Evolutionary conservation across 2,113 vertebrate species (phyloP).

Genomic region (Daboia siamensis): DNA sequence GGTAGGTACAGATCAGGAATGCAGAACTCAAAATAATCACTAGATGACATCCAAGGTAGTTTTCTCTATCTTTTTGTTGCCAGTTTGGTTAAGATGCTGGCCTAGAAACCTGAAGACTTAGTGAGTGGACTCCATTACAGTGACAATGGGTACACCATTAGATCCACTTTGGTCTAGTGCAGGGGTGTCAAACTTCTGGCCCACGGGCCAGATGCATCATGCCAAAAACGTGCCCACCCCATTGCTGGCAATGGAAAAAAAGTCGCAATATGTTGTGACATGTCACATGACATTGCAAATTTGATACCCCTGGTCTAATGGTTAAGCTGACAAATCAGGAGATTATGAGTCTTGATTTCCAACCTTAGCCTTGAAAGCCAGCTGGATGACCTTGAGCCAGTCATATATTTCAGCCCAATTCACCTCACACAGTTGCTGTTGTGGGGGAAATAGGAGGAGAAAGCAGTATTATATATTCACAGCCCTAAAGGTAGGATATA

Average conservation of each 20-base stretch:
- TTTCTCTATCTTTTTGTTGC: background rate
- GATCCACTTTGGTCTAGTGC: background rate
- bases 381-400: background rate
- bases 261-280: rapidly evolving
- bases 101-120: background rate
- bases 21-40: background rate
- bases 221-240: background rate
- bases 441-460: background rate
- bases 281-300: background rate
- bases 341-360: background rate
- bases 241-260: no score
- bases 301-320: background rate
- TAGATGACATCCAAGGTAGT: background rate
- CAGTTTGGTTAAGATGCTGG: background rate
- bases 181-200: background rate
- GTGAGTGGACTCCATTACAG: background rate
- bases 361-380: background rate
- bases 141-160: background rate
- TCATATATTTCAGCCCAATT: background rate
- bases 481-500: background rate
- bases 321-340: background rate
- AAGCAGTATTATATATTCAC: background rate
- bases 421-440: background rate
- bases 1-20: background rate
- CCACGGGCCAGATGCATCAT: background rate